Percentiles rank a stretch among this genome's conserved stretches.
Evolutionary conservation across 2,888 invertebrate species (phyloP).

Genomic region (Caenorhabditis angaria): DNA sequence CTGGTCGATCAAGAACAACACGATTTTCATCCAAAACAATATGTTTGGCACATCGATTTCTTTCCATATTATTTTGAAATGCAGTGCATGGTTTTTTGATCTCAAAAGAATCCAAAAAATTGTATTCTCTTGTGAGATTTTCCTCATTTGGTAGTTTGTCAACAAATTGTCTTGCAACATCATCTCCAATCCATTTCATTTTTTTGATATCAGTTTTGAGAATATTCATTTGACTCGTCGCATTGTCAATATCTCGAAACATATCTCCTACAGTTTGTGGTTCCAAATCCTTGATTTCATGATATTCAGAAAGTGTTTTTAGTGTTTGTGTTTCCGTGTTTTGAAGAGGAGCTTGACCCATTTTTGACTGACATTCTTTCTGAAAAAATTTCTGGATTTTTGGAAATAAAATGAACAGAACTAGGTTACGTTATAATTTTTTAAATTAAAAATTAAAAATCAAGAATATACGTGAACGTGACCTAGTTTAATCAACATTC

Average conservation of each 20-base stretch:
- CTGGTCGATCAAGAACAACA: conserved; percentile 33
- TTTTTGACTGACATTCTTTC: too few relatives aligned
- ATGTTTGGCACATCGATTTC: conserved; percentile 17
- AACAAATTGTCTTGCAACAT: conserved; percentile 12
- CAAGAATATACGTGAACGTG: too few relatives aligned
- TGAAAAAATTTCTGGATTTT: too few relatives aligned
- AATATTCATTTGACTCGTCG: background rate
- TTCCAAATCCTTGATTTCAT: background rate
- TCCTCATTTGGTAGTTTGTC: conserved; percentile 10
- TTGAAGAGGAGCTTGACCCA: background rate
- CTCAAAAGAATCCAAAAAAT: conserved; percentile 24
- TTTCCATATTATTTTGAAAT: conserved; percentile 18
- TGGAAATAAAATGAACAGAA: too few relatives aligned
- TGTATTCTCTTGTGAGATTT: conserved; percentile 18
- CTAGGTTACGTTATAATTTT: too few relatives aligned
- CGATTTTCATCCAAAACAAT: conserved; percentile 33
- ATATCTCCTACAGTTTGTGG: background rate
- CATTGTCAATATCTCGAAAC: background rate
- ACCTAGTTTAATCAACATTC: too few relatives aligned
- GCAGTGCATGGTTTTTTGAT: conserved; percentile 28
- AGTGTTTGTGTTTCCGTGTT: background rate
- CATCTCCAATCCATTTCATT: conserved; percentile 9
- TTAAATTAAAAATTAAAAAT: too few relatives aligned
- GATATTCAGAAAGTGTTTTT: background rate
- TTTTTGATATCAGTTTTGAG: background rate